Conservation (phyloP, 2,888 invertebrate genomes). For the Trichogramma evanescens region DNA sequence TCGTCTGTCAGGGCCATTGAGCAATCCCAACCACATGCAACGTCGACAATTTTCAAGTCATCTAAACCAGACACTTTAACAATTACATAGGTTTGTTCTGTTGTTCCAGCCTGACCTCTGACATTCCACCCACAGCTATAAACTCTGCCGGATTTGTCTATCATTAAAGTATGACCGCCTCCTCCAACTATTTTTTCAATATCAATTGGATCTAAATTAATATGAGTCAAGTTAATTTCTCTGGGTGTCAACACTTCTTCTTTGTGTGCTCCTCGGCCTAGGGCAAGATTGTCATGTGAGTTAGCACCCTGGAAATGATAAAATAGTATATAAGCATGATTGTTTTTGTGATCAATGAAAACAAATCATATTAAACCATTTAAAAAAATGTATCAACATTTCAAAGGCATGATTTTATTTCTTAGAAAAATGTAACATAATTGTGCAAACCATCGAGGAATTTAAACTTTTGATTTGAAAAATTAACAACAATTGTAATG, state of each 20-base stretch:
- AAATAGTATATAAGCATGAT: neutral
- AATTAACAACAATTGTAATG: too few relatives aligned
- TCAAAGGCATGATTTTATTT: neutral
- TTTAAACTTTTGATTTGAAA: too few relatives aligned
- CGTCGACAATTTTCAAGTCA: constrained; percentile 51
- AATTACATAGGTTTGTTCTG: constrained; percentile 34
- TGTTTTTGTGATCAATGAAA: neutral
- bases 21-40: constrained; percentile 77
- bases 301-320: constrained; percentile 64
- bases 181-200: constrained; percentile 66
- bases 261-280: constrained; percentile 51
- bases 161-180: constrained; percentile 68
- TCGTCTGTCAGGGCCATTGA: constrained; percentile 67
- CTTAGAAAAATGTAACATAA: too few relatives aligned
- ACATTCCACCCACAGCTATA: constrained; percentile 75
- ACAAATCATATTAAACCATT: neutral
- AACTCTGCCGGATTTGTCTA: constrained; percentile 61
- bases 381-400: neutral
- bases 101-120: constrained; percentile 62
- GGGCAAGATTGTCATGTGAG: constrained; percentile 73
- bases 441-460: too few relatives aligned
- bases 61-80: constrained; percentile 25
- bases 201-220: constrained; percentile 45
- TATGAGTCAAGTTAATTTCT: constrained; percentile 41
- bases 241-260: constrained; percentile 62